Conservation (phyloP, 2,888 invertebrate genomes). For the Actias luna region DNA sequence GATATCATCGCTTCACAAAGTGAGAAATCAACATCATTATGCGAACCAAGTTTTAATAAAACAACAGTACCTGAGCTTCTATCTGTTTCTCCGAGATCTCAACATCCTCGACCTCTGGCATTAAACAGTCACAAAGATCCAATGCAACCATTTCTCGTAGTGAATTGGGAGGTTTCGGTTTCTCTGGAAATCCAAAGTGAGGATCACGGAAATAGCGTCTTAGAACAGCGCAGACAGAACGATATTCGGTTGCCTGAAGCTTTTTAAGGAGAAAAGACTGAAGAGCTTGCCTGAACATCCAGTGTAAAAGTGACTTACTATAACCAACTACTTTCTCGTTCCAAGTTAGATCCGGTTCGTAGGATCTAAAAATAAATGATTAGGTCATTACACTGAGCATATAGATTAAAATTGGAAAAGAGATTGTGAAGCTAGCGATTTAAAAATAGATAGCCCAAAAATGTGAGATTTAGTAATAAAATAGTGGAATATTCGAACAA, state of each 20-base stretch:
- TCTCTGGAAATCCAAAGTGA: slow-evolving; percentile 61
- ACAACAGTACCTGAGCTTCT: slow-evolving; percentile 40
- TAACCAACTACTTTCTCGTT: slow-evolving; percentile 53
- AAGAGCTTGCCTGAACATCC: slow-evolving; percentile 72
- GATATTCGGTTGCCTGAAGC: slow-evolving; percentile 41
- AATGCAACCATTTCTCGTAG: slow-evolving; percentile 41
- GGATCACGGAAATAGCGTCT: slow-evolving; percentile 63
- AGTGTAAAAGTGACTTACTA: slow-evolving; percentile 51
- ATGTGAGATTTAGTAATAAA: too few species aligned
- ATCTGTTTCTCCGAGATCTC: slow-evolving; percentile 40
- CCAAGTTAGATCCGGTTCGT: slow-evolving; percentile 67
- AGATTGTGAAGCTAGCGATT: not conserved
- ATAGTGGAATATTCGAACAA: too few species aligned
- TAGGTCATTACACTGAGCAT: not conserved
- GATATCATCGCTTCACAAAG: too few species aligned
- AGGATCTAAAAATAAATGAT: slow-evolving; percentile 46
- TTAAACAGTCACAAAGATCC: slow-evolving; percentile 63
- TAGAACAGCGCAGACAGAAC: slow-evolving; percentile 42
- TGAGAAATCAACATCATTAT: not conserved
- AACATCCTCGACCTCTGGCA: slow-evolving; percentile 52
- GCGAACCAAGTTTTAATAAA: not conserved
- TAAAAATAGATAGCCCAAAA: too few species aligned
- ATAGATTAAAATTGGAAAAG: not conserved
- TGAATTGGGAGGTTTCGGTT: slow-evolving; percentile 42
- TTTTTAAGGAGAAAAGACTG: slow-evolving; percentile 50